Evolutionary conservation across 2,888 invertebrate species (phyloP).

Genomic region (Helicoverpa assulta): DNA sequence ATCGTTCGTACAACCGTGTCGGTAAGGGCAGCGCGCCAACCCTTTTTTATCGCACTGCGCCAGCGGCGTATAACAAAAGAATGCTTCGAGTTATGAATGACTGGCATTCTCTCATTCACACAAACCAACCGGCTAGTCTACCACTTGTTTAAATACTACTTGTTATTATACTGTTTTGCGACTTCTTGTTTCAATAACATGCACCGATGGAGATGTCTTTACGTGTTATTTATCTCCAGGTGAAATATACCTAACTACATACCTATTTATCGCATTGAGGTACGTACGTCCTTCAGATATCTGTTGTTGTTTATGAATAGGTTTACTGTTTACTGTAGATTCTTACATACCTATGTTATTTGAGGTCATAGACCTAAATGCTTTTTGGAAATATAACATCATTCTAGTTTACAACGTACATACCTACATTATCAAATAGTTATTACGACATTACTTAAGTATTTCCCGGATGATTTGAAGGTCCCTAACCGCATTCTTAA

Average conservation of each 20-base stretch:
- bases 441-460: too few species aligned
- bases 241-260: too few species aligned
- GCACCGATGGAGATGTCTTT: not conserved
- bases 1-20: slow-evolving; percentile 43
- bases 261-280: too few species aligned
- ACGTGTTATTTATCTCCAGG: too few species aligned
- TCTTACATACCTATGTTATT: too few species aligned
- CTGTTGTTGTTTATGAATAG: too few species aligned
- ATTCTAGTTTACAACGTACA: too few species aligned
- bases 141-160: slow-evolving; percentile 38
- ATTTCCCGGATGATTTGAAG: not conserved
- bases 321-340: too few species aligned
- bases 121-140: slow-evolving; percentile 43
- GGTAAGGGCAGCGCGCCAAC: slow-evolving; percentile 65
- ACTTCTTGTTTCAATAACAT: slow-evolving; percentile 5
- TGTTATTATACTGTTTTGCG: slow-evolving; percentile 1
- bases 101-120: slow-evolving; percentile 68
- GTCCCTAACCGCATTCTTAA: not conserved
- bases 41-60: slow-evolving; percentile 61
- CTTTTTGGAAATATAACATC: too few species aligned
- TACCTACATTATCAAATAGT: too few species aligned
- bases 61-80: slow-evolving; percentile 64
- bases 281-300: too few species aligned
- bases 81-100: slow-evolving; percentile 65
- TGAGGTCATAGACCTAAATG: too few species aligned